A percentile compares a stretch with the other conserved stretches of the same genome.
phyloP scores from a whole-genome alignment of 2,797 vertebrate genomes.

The Myiotriccus ornatus region DNA sequence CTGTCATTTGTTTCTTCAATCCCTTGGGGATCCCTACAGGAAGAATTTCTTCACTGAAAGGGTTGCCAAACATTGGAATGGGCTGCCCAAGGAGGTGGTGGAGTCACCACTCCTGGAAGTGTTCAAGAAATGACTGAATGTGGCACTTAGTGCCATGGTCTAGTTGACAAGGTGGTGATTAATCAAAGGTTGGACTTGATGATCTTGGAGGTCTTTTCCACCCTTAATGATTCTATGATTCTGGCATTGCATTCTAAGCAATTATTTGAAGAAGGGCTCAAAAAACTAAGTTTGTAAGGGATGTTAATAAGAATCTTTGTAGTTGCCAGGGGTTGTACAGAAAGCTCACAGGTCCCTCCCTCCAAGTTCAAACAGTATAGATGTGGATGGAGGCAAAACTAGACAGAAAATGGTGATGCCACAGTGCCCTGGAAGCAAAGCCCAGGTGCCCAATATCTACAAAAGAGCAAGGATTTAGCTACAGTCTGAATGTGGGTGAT shows the following conservation, averaged over 20 bases:
- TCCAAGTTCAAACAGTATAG: background rate
- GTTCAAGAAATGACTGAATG: background rate
- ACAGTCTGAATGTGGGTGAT: background rate
- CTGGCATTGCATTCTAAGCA: background rate
- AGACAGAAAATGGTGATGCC: background rate
- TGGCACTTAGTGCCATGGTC: background rate
- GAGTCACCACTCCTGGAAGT: background rate
- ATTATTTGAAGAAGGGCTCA: background rate
- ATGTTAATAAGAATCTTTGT: background rate
- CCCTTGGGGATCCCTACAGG: background rate
- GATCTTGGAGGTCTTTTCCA: background rate
- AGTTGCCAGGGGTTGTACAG: background rate
- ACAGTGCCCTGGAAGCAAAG: background rate
- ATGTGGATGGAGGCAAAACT: background rate
- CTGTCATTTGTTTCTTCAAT: accelerated
- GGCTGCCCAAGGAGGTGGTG: background rate
- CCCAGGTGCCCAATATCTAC: background rate
- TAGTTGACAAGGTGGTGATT: background rate
- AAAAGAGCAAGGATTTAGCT: background rate
- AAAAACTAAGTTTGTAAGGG: background rate
- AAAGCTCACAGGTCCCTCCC: background rate
- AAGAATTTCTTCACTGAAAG: background rate
- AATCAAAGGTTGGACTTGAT: background rate
- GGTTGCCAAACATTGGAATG: background rate
- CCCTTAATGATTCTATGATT: background rate